A percentile compares a stretch with the other conserved stretches of the same genome.
phyloP scores from a whole-genome alignment of 2,797 vertebrate genomes.

The Bovichtus variegatus region DNA sequence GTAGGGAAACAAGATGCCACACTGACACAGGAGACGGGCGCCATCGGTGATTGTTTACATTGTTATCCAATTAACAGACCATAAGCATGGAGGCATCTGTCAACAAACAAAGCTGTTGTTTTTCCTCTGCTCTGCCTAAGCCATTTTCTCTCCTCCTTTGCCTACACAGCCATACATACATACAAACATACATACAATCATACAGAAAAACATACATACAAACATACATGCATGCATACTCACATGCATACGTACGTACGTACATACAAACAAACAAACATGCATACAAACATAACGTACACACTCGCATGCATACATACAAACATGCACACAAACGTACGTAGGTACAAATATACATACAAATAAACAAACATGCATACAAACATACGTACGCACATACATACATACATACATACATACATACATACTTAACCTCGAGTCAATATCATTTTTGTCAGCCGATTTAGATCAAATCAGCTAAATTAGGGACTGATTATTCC shows the following conservation, averaged over 20 bases:
- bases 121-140: conserved; percentile 92
- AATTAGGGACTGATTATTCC: conserved; percentile 31
- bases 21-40: conserved; percentile 91
- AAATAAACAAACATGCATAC: too few species aligned
- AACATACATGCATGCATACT: too few species aligned
- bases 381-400: too few species aligned
- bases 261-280: too few species aligned
- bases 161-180: conserved; percentile 57
- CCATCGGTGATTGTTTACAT: conserved; percentile 99
- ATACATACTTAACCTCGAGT: conserved; percentile 58
- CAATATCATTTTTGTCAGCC: conserved; percentile 63
- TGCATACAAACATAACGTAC: too few species aligned
- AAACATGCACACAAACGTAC: too few species aligned
- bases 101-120: conserved; percentile 99
- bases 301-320: too few species aligned
- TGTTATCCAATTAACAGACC: conserved; percentile 99
- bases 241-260: too few species aligned
- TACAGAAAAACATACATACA: too few species aligned
- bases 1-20: conserved; percentile 89
- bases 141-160: conserved; percentile 75
- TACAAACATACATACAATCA: conserved; percentile 45
- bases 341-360: too few species aligned
- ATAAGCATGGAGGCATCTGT: conserved; percentile 97
- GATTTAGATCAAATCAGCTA: conserved; percentile 50
- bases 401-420: too few species aligned